Conservation (phyloP, 1,140 invertebrate species). For the Drosophila teissieri region DNA sequence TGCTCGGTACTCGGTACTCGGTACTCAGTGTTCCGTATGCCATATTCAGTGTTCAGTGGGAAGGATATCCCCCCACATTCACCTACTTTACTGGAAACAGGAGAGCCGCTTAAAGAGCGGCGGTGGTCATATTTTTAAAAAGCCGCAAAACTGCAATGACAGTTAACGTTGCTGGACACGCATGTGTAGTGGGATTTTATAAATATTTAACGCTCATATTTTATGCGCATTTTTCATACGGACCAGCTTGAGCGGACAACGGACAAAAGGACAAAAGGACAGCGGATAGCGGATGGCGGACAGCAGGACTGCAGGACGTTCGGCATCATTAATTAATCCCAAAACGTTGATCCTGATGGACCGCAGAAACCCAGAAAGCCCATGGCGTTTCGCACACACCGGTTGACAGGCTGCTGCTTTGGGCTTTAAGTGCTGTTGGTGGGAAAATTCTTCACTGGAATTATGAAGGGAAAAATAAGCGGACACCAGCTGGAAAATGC, state of each 20-base stretch:
- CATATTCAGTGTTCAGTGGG: too few relatives aligned
- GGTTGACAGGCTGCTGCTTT: background rate
- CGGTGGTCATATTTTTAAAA: constrained; percentile 32
- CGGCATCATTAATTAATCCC: constrained; percentile 60
- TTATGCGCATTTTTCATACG: constrained; percentile 60
- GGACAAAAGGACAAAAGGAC: background rate
- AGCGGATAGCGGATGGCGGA: background rate
- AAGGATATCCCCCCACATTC: too few relatives aligned
- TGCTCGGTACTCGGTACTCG: background rate
- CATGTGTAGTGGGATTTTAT: constrained; percentile 53
- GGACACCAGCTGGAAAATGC: background rate
- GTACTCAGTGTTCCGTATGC: background rate
- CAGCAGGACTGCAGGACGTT: constrained; percentile 1
- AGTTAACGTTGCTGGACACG: constrained; percentile 36
- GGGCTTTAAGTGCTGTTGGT: constrained; percentile 10
- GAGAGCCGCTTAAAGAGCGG: constrained; percentile 40
- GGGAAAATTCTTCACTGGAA: background rate
- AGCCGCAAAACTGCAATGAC: constrained; percentile 62
- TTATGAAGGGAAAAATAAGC: background rate
- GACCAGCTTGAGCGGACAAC: constrained; percentile 36
- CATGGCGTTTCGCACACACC: background rate
- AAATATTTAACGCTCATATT: constrained; percentile 58
- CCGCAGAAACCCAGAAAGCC: constrained; percentile 9
- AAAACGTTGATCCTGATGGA: constrained; percentile 50
- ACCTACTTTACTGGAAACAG: background rate